A percentile compares a stretch with the other conserved stretches of the same genome.
These are phyloP conservation scores for Neodiprion pinetum DNA, from an alignment of 1,140 invertebrate species.

Conservation along the genomic window DNA sequence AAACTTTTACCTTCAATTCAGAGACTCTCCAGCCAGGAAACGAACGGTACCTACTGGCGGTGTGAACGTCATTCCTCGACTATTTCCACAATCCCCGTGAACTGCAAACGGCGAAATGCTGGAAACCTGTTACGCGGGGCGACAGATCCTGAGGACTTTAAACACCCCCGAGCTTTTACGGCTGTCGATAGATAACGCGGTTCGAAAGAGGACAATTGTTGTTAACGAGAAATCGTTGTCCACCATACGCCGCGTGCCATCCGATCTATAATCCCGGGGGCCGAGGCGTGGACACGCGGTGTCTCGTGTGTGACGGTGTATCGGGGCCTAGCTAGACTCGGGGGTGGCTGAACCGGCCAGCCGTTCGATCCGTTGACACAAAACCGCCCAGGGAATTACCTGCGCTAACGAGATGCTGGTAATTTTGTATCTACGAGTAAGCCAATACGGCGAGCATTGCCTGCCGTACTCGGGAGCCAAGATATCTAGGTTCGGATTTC, in stretches of 20 bases:
- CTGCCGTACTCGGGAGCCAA: too few relatives aligned
- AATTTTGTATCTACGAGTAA: not conserved
- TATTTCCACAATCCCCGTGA: too few relatives aligned
- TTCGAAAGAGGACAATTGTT: not conserved
- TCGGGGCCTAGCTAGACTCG: not conserved
- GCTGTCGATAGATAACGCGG: not conserved
- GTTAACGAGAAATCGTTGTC: slow-evolving; percentile 7
- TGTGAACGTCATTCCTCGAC: too few relatives aligned
- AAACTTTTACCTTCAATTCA: not conserved
- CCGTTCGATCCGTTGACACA: not conserved
- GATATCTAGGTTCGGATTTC: too few relatives aligned
- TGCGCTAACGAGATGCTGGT: not conserved
- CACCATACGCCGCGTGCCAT: not conserved
- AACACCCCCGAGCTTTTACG: not conserved
- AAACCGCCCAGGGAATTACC: slow-evolving; percentile 4
- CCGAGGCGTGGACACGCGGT: not conserved
- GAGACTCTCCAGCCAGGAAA: too few relatives aligned
- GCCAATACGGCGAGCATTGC: too few relatives aligned
- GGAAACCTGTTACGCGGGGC: too few relatives aligned
- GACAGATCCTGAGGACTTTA: too few relatives aligned
- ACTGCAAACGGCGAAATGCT: too few relatives aligned
- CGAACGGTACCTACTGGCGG: too few relatives aligned
- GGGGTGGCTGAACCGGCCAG: not conserved
- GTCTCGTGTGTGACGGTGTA: not conserved
- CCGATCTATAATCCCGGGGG: slow-evolving; percentile 3